Conservation (phyloP, 2,797 vertebrate species). For the Cygnus olor region DNA sequence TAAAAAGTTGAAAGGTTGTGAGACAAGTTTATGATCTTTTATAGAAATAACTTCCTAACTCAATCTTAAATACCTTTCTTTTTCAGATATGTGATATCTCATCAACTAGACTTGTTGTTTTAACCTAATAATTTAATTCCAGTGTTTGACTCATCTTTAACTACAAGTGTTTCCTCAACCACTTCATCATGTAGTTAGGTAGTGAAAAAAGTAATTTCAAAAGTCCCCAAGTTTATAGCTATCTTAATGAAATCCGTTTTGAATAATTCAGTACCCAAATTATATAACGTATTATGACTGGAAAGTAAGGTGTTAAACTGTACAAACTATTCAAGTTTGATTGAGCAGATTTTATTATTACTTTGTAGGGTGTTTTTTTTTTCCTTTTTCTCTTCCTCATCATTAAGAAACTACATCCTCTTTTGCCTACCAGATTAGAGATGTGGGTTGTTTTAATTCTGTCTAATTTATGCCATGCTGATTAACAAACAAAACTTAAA, state of each 20-base stretch:
- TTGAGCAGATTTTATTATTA: neutral
- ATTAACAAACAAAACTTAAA: neutral
- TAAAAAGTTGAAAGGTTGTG: slow-evolving; percentile 5
- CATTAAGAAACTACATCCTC: neutral
- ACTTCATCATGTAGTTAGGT: neutral
- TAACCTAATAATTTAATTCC: neutral
- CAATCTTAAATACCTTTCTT: neutral
- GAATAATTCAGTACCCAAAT: neutral
- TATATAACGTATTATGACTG: neutral
- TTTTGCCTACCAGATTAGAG: neutral
- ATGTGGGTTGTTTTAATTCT: neutral
- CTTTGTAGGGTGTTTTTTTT: neutral
- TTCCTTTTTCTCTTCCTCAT: neutral
- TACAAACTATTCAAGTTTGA: neutral
- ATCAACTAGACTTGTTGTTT: neutral
- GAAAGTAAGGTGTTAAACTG: neutral
- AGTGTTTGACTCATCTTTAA: neutral
- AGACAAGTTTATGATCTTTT: slow-evolving; percentile 4
- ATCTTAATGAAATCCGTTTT: neutral
- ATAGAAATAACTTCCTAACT: neutral
- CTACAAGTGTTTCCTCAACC: neutral
- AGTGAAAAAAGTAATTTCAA: neutral
- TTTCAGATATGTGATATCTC: neutral
- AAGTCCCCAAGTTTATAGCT: neutral
- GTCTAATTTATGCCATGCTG: neutral